Conservation (phyloP, 2,113 vertebrate genomes). For the Tichodroma muraria region DNA sequence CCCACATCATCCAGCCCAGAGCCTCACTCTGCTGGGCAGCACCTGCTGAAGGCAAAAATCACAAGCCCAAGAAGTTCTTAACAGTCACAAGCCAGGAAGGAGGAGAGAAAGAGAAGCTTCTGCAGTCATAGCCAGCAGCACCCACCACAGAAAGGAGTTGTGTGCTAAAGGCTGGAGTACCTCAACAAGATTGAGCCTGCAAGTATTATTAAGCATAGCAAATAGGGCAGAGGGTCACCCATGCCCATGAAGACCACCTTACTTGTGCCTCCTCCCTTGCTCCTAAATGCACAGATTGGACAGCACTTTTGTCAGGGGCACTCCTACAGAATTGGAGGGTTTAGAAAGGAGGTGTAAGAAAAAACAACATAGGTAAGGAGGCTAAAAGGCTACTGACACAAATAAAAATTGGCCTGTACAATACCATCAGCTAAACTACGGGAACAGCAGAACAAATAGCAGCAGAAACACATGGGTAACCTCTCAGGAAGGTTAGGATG, state of each 20-base stretch:
- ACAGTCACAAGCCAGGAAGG: background rate
- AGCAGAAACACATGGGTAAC: background rate
- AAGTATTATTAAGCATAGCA: background rate
- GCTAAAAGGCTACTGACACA: background rate
- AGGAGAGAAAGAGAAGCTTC: background rate
- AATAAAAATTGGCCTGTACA: background rate
- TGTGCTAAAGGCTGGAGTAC: background rate
- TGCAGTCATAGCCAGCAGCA: background rate
- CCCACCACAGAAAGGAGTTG: background rate
- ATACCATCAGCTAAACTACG: background rate
- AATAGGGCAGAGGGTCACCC: background rate
- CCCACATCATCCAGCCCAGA: background rate
- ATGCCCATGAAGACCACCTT: background rate
- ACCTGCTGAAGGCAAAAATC: background rate
- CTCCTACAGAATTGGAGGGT: background rate
- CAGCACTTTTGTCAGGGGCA: background rate
- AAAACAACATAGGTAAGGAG: background rate
- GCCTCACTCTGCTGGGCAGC: background rate
- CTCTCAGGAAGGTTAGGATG: background rate
- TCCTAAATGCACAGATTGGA: background rate
- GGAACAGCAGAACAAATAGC: background rate
- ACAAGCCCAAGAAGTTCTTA: background rate
- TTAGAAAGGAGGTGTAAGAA: background rate
- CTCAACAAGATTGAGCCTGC: background rate
- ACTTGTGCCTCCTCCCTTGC: background rate